A percentile compares a stretch with the other conserved stretches of the same genome.
Conservation (phyloP, 2,113 vertebrate genomes). For the Capra hircus region DNA sequence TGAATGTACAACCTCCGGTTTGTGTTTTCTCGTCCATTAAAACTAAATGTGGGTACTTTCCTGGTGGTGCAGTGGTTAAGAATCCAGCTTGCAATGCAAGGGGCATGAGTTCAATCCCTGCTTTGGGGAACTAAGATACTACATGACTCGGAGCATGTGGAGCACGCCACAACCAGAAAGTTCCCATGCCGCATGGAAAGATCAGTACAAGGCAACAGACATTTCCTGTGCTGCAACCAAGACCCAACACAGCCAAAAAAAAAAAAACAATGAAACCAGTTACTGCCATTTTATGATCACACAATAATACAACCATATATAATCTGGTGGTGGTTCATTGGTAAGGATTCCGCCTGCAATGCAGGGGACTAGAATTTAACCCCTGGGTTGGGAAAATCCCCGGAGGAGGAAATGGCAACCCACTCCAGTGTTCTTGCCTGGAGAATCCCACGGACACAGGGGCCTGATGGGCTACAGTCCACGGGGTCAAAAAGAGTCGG, state of each 20-base stretch:
- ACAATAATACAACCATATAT: neutral
- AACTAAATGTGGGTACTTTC: neutral
- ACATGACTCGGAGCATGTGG: neutral
- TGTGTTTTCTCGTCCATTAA: neutral
- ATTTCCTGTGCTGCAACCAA: neutral
- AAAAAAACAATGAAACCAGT: neutral
- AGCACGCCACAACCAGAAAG: neutral
- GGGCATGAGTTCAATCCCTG: neutral
- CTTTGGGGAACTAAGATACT: neutral
- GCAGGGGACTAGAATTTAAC: neutral
- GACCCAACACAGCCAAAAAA: neutral
- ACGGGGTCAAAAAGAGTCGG: neutral
- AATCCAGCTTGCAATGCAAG: neutral
- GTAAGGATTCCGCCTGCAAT: neutral
- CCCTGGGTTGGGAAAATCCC: neutral
- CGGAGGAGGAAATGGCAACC: neutral
- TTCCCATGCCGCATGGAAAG: rapidly evolving
- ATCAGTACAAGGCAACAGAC: neutral
- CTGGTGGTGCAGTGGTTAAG: neutral
- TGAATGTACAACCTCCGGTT: neutral
- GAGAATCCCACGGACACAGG: neutral
- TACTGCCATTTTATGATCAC: neutral
- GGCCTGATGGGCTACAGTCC: neutral
- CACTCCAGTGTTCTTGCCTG: neutral
- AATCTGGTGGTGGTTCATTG: neutral